Conservation (phyloP, 2,797 vertebrate genomes). For the Macropodus opercularis region DNA sequence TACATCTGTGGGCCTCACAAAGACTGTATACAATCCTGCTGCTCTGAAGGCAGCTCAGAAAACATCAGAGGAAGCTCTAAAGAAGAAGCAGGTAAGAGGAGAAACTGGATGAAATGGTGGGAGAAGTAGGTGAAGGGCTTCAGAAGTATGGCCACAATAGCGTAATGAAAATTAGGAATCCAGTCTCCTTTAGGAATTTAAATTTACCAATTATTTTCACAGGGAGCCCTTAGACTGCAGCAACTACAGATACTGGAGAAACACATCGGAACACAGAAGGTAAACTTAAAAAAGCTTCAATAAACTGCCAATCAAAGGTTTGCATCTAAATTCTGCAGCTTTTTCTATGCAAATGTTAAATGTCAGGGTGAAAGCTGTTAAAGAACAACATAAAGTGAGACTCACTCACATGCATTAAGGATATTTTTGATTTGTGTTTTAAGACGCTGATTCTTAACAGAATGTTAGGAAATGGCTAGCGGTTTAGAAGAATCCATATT, state of each 20-base stretch:
- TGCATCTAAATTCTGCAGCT: background rate
- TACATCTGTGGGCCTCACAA: constrained; percentile 95
- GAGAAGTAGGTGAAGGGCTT: background rate
- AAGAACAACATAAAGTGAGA: no score
- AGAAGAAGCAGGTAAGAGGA: constrained; percentile 91
- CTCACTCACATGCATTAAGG: no score
- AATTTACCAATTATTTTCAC: constrained; percentile 24
- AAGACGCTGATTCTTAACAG: no score
- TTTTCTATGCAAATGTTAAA: background rate
- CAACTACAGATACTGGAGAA: constrained; percentile 98
- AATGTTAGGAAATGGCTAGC: no score
- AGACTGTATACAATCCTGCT: constrained; percentile 97
- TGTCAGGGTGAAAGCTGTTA: background rate
- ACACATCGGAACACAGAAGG: constrained; percentile 98
- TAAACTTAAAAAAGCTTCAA: constrained; percentile 47
- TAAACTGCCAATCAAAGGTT: background rate
- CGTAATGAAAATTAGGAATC: background rate
- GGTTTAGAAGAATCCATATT: no score
- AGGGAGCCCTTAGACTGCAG: constrained; percentile 95
- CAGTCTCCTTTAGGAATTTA: background rate
- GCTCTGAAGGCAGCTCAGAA: constrained; percentile 94
- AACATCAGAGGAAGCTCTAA: constrained; percentile 89
- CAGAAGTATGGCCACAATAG: background rate
- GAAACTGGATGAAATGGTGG: background rate
- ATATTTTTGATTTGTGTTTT: no score